phyloP scores from a whole-genome alignment of 2,113 vertebrate genomes.

The Hippocampus comes region DNA sequence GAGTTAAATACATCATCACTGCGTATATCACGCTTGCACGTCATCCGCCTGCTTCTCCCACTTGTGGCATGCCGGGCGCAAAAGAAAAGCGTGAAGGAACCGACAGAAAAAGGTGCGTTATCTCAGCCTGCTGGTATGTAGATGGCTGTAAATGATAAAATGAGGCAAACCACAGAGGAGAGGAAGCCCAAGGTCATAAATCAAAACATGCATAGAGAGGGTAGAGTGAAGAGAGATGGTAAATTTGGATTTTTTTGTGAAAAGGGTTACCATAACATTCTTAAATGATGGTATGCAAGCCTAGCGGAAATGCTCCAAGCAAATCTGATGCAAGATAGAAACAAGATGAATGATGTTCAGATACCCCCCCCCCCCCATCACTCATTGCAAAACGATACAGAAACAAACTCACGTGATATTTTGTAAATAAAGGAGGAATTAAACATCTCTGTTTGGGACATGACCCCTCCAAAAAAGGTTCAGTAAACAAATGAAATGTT shows the following conservation, averaged over 20 bases:
- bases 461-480: conserved; percentile 13
- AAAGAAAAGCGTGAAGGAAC: conserved; percentile 46
- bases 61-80: conserved; percentile 51
- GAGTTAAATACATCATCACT: conserved; percentile 38
- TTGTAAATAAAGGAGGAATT: conserved; percentile 1
- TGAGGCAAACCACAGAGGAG: conserved; percentile 59
- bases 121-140: conserved; percentile 64
- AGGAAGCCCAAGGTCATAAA: conserved; percentile 43
- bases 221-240: conserved; percentile 35
- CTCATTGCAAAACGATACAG: not conserved
- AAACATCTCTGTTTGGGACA: not conserved
- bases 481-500: conserved; percentile 16
- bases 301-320: conserved; percentile 21
- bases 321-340: conserved; percentile 16
- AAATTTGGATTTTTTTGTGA: not conserved
- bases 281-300: conserved; percentile 22
- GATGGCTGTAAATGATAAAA: conserved; percentile 51
- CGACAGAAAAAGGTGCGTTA: conserved; percentile 44
- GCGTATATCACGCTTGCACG: conserved; percentile 24
- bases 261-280: conserved; percentile 28
- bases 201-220: conserved; percentile 37
- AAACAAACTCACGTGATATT: conserved; percentile 13
- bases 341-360: conserved; percentile 36
- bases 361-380: conserved; percentile 29
- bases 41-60: conserved; percentile 30